A percentile compares a stretch with the other conserved stretches of the same genome.
Conservation (phyloP, 2,113 vertebrate genomes). For the Macrotis lagotis region DNA sequence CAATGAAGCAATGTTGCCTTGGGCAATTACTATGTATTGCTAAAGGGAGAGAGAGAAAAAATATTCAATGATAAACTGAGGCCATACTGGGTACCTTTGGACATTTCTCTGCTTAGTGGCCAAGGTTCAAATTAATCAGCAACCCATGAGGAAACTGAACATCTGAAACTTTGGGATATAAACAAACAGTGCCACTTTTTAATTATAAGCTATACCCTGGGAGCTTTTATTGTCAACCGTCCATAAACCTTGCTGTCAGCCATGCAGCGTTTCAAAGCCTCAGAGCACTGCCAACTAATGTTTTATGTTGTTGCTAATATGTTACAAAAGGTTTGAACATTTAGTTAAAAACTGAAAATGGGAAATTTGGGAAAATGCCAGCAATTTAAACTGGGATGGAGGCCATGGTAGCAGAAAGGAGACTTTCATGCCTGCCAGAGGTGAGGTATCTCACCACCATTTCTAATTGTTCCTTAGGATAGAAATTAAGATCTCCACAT, state of each 20-base stretch:
- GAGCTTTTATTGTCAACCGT: slow-evolving; percentile 60
- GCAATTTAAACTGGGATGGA: slow-evolving; percentile 49
- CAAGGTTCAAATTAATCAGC: slow-evolving; percentile 49
- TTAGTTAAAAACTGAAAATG: slow-evolving; percentile 68
- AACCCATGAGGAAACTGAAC: slow-evolving; percentile 42
- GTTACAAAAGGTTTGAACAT: slow-evolving; percentile 66
- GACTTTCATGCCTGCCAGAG: slow-evolving; percentile 40
- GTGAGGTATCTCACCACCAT: background rate
- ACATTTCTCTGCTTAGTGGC: background rate
- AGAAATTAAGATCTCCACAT: slow-evolving; percentile 22
- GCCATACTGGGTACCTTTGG: background rate
- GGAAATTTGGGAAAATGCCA: slow-evolving; percentile 30
- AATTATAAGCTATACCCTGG: slow-evolving; percentile 56
- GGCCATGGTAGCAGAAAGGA: background rate
- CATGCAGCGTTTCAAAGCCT: slow-evolving; percentile 64
- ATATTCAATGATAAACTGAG: background rate
- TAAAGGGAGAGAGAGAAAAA: slow-evolving; percentile 4
- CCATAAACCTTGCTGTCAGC: slow-evolving; percentile 69
- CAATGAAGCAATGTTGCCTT: background rate
- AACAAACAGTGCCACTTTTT: slow-evolving; percentile 57
- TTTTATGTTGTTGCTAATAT: slow-evolving; percentile 74
- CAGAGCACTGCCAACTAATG: slow-evolving; percentile 67
- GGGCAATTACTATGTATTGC: background rate
- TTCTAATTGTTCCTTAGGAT: slow-evolving; percentile 22
- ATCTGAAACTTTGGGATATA: slow-evolving; percentile 60